phyloP scores from a whole-genome alignment of 2,888 invertebrate genomes.

The Cosmia trapezina region DNA sequence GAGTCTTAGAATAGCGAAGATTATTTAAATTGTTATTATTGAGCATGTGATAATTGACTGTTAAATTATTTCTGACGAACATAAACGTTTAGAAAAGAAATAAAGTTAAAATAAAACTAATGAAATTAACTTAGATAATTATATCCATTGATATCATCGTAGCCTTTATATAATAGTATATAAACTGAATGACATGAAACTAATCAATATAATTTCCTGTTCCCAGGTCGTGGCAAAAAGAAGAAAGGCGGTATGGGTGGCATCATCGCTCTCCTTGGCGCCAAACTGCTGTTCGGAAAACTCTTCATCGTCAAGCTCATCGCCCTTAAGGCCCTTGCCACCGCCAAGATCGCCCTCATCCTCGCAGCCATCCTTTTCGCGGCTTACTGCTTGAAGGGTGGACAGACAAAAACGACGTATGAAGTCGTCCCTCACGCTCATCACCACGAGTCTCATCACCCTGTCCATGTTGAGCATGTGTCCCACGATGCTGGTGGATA shows the following conservation, averaged over 20 bases:
- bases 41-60: slow-evolving; percentile 14
- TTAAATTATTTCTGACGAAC: not conserved
- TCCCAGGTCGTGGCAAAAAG: slow-evolving; percentile 92
- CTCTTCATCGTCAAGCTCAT: slow-evolving; percentile 95
- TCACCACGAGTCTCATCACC: slow-evolving; percentile 91
- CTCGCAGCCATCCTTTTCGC: slow-evolving; percentile 92
- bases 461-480: slow-evolving; percentile 90
- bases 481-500: slow-evolving; percentile 84
- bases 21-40: not conserved
- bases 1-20: slow-evolving; percentile 5
- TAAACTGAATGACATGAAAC: not conserved
- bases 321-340: slow-evolving; percentile 95
- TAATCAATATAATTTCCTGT: not conserved
- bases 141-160: not conserved
- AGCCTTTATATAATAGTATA: not conserved
- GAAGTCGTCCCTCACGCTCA: slow-evolving; percentile 87
- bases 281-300: slow-evolving; percentile 85
- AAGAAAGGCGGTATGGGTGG: slow-evolving; percentile 93
- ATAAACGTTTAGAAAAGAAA: not conserved
- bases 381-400: slow-evolving; percentile 85
- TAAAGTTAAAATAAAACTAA: not conserved
- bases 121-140: not conserved
- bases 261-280: slow-evolving; percentile 91
- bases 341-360: slow-evolving; percentile 95
- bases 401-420: slow-evolving; percentile 86